Evolutionary conservation across 2,797 vertebrate genomes (phyloP).

Genomic region (Amblyopsis hoosieri): DNA sequence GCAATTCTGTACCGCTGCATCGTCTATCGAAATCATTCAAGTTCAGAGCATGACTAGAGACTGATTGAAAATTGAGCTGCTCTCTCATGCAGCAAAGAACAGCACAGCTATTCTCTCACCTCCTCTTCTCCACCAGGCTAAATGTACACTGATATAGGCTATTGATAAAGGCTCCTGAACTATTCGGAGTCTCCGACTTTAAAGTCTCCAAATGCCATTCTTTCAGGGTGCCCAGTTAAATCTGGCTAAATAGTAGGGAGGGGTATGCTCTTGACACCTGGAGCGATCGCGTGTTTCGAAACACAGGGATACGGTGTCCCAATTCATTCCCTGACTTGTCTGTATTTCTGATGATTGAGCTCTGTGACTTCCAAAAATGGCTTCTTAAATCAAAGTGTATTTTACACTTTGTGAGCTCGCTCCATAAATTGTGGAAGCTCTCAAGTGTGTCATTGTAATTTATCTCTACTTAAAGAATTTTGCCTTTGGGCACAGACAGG

Average conservation of each 20-base stretch:
- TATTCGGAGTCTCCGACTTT: slow-evolving; percentile 86
- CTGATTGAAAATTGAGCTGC: slow-evolving; percentile 85
- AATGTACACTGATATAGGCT: slow-evolving; percentile 82
- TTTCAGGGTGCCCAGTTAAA: slow-evolving; percentile 84
- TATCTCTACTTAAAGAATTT: slow-evolving; percentile 79
- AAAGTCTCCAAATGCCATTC: slow-evolving; percentile 86
- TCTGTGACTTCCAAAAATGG: slow-evolving; percentile 91
- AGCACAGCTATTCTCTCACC: slow-evolving; percentile 78
- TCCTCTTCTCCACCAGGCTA: slow-evolving; percentile 68
- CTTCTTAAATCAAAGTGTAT: slow-evolving; percentile 93
- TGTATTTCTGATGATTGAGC: slow-evolving; percentile 92
- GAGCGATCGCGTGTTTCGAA: slow-evolving; percentile 83
- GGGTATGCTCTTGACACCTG: slow-evolving; percentile 82
- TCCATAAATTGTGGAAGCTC: slow-evolving; percentile 85
- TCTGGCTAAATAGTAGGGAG: slow-evolving; percentile 89
- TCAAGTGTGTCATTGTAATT: slow-evolving; percentile 88
- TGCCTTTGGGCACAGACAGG: slow-evolving; percentile 40
- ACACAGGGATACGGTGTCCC: slow-evolving; percentile 70
- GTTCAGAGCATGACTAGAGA: slow-evolving; percentile 84
- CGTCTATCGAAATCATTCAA: slow-evolving; percentile 73
- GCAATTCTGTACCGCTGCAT: slow-evolving; percentile 65
- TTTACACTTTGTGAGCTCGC: slow-evolving; percentile 88
- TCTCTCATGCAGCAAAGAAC: slow-evolving; percentile 81
- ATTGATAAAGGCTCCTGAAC: slow-evolving; percentile 93
- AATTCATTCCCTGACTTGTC: slow-evolving; percentile 87